Base-by-base conservation (phyloP, 2,797 vertebrate genomes). In the Pristis pectinata region DNA sequence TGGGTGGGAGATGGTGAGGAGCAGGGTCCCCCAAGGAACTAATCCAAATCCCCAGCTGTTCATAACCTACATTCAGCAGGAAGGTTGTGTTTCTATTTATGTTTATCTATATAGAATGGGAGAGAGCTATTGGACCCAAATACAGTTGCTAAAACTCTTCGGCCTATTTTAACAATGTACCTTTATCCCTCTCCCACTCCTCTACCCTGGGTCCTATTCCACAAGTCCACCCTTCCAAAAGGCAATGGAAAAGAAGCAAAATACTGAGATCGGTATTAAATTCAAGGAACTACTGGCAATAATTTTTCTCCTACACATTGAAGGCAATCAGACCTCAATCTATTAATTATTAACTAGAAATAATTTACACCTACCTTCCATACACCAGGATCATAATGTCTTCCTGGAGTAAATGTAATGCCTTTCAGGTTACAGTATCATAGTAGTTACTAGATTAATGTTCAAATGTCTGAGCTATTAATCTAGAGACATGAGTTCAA, bases 71-170 rank as follows among this genome's bases (percentile, higher is more conserved):
- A 27, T 67, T 67, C 19, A 41, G 56, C 30, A 87, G 30, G 83
- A 61, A 59, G 22, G 87, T 91, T 67, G n/a, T 91, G 59, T 67
- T 91, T 91, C 61, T 91, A 91, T 91, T 61, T 91, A 67, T 91
- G n/a, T 41, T 67, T 22, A 41, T 91, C 7, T 67, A 41, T 67
- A 61, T 64, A 67, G 34, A 34, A 64, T 64, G 19, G 7, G 87
- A 64, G 9, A 91, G 91, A 17, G 85, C 56, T 61, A 22, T 61
- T 87, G 53, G 61, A 24, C n/a, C 37, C n/a, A 79, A 37, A 41
- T 37, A 15, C 3, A 37, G 77, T 41, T 8, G 24, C 3, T 22
- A 41, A 37, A 67, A 91, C 49, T 30, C 22, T 30, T 37, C 85
- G 61, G 15, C 59, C 91, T 19, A 91, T 41, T 91, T 91, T 59